Evolutionary conservation across 2,888 invertebrate genomes (phyloP).

Genomic region (Morpho helenor): DNA sequence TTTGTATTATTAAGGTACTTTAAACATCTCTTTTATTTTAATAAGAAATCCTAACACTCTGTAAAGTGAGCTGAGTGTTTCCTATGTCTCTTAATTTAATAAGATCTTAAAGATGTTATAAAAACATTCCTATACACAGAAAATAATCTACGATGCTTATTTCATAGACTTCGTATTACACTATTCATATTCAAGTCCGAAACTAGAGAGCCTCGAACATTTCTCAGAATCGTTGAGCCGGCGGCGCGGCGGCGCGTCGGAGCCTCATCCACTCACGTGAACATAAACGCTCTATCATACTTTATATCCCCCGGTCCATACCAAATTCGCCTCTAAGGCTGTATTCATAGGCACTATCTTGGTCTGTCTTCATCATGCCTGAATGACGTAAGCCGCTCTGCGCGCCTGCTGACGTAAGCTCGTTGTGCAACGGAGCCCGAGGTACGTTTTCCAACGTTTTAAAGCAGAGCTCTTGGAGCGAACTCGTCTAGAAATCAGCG

Average conservation of each 20-base stretch:
- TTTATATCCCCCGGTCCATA: constrained; percentile 37
- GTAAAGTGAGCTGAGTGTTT: background rate
- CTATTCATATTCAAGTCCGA: constrained; percentile 72
- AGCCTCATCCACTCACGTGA: constrained; percentile 78
- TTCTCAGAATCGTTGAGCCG: constrained; percentile 77
- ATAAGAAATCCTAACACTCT: no score
- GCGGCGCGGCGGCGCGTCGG: constrained; percentile 66
- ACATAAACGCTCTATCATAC: constrained; percentile 75
- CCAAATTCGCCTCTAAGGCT: constrained; percentile 47
- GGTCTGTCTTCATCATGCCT: constrained; percentile 53
- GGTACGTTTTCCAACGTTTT: constrained; percentile 71
- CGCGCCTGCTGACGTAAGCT: constrained; percentile 77
- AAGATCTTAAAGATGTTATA: constrained; percentile 3
- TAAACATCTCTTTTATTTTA: no score
- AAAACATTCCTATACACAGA: constrained; percentile 8
- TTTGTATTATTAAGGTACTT: no score
- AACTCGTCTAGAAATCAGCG: constrained; percentile 72
- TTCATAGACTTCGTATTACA: constrained; percentile 44
- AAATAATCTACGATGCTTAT: constrained; percentile 17
- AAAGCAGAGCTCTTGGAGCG: constrained; percentile 70
- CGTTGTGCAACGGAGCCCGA: constrained; percentile 76
- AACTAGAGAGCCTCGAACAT: constrained; percentile 71
- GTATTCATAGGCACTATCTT: constrained; percentile 54
- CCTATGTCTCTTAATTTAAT: background rate
- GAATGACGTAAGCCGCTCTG: constrained; percentile 76